Percentiles rank a stretch among this genome's conserved stretches.
Conservation (phyloP, 2,113 vertebrate genomes). For the Typhlomys cinereus region DNA sequence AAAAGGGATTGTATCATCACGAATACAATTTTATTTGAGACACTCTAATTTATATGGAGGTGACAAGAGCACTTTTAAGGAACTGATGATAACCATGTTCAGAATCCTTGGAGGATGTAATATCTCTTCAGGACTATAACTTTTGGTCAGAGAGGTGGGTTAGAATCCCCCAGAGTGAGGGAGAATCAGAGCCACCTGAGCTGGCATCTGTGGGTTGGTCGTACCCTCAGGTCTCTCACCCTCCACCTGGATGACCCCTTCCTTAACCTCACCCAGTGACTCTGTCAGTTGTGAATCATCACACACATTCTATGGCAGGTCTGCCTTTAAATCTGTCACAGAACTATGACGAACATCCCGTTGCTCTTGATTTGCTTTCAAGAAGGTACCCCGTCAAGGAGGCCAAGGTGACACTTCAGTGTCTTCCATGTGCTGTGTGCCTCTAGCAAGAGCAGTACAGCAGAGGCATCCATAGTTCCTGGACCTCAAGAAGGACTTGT, state of each 20-base stretch:
- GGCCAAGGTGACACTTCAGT: neutral
- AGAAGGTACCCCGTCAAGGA: neutral
- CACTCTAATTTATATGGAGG: neutral
- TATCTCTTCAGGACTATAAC: neutral
- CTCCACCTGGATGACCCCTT: neutral
- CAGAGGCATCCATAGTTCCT: neutral
- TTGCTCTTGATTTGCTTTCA: slow-evolving; percentile 15
- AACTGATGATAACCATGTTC: neutral
- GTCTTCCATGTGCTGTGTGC: neutral
- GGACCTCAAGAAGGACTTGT: neutral
- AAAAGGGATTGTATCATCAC: neutral
- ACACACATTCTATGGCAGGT: neutral
- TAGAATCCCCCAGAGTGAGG: neutral
- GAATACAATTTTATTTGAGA: neutral
- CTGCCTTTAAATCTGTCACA: neutral
- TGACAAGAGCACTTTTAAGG: neutral
- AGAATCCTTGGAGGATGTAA: neutral
- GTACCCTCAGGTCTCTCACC: neutral
- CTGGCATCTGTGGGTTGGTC: neutral
- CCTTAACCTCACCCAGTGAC: neutral
- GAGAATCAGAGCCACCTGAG: too few relatives aligned
- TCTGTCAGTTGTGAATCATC: neutral
- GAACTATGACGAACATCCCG: neutral
- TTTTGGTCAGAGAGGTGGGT: neutral
- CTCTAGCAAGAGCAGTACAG: neutral